Evolutionary conservation across 2,888 invertebrate genomes (phyloP).

Genomic region (Mesoligia furuncula): DNA sequence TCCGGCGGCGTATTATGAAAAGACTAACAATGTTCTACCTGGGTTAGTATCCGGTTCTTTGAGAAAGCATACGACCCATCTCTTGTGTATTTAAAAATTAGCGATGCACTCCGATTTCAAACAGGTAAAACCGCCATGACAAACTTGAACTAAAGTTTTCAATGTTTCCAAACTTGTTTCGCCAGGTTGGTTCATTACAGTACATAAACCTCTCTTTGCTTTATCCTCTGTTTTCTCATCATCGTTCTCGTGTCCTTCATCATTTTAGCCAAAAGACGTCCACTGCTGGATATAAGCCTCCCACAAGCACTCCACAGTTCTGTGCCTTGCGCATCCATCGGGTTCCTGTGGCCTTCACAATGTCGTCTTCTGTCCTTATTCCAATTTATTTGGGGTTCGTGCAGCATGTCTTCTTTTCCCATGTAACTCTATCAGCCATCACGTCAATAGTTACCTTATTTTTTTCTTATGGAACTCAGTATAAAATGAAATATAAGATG

Average conservation of each 20-base stretch:
- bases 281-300: too few species aligned
- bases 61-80: background rate
- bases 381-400: background rate
- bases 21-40: background rate
- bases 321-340: too few species aligned
- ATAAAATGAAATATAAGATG: background rate
- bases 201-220: background rate
- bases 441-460: too few species aligned
- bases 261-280: too few species aligned
- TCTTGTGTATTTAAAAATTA: slow-evolving; percentile 10
- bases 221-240: background rate
- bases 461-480: background rate
- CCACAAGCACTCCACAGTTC: too few species aligned
- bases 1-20: background rate
- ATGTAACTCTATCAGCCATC: background rate
- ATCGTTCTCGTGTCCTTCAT: background rate
- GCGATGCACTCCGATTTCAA: background rate
- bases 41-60: background rate
- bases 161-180: background rate
- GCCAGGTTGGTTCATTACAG: background rate
- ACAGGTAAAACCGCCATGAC: background rate
- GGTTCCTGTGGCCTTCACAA: too few species aligned
- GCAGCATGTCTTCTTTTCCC: background rate
- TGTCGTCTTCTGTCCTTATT: background rate
- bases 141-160: background rate